Evolutionary conservation across 2,888 invertebrate species (phyloP), one percentile per base, ranked within the genome.

Genomic region (Cataglyphis rosenhaueri): DNA sequence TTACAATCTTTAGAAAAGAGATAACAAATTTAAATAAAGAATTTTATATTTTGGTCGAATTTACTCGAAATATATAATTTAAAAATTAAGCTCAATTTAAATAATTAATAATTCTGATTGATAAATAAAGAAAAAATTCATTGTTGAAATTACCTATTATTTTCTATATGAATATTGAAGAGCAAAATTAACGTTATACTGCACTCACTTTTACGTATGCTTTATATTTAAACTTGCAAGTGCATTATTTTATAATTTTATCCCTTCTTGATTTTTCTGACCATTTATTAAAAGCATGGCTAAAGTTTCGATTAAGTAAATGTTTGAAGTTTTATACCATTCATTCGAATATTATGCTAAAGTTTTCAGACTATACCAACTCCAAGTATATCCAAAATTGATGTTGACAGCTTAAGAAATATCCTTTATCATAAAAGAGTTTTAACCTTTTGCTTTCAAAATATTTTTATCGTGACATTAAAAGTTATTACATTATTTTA

Each of bases 351-450:
- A 52, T 10, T 66, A 38, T n/a, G 25, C 25, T 44, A 48, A 44
- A 29, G 44, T 38, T 71, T 57, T 21, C 35, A 71, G 21, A 71
- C 15, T 70, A 59, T 73, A 25, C 18, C 12, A 73, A 44, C 8
- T 59, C n/a, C 59, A 59, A 41, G 41, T 73, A 73, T 32, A 73
- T 32, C 35, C 6, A 25, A 64, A 65, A 64, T 64, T 75, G 18
- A 35, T 65, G n/a, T 35, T 12, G 48, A 73, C 4, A 73, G 10
- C 18, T 29, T 12, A 25, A 68, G 21, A 52, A 15, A 68, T 68
- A 52, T 29, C 41, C 15, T 32, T 61, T 61, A 44, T 44, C 15
- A 48, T 25, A 44, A 74, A 32, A 74, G 32, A 59, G n/a, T 41
- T 35, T 35, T 73, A 61, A 73, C 8, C 32, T 32, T 57, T 52